Evolutionary conservation across 2,888 invertebrate genomes (phyloP), one percentile per base, ranked within the genome.

Genomic region (Carabus problematicus): DNA sequence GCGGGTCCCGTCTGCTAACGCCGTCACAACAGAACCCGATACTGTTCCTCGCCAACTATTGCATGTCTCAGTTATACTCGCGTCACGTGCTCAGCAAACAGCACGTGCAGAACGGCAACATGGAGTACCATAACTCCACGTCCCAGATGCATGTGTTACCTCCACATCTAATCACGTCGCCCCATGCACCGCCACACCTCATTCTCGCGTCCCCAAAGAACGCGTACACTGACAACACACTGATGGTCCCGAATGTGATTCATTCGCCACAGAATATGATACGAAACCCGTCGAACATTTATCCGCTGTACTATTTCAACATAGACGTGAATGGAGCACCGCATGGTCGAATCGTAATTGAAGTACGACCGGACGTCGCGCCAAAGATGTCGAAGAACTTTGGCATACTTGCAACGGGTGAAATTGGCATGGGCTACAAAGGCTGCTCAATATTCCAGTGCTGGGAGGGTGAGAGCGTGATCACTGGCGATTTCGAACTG

Each of bases 371-470:
- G 52, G 92, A 92, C 80, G 89, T 88, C 40, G 92, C 93, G 14
- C 93, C 92, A 14, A 90, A 89, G 78, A 92, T 93, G 92, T 88
- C 91, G 40, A 90, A 90, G 78, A 92, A 92, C 81, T 93, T 93
- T 79, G 87, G 88, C 63, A 86, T 89, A 18, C 82, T 92, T 55
- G 85, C 90, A 16, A 89, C 89, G 8, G 90, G 91, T 58, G 91
- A 91, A 76, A 85, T 88, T 41, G 91, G 92, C 29, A 87, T 89
- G 75, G 91, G 92, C 55, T 93, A 92, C 81, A 90, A 90, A 75
- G 92, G 92, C 47, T 93, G 93, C 80, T 85, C 88, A 74, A 89
- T 93, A 75, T 93, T 92, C 81, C 92, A 92, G 79, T 91, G 92
- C 77, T 92, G 92, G 92, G 90, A 90, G 76, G 89, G 90, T 73